Evolutionary conservation across 2,113 vertebrate genomes (phyloP).

Genomic region (Callorhinus ursinus): DNA sequence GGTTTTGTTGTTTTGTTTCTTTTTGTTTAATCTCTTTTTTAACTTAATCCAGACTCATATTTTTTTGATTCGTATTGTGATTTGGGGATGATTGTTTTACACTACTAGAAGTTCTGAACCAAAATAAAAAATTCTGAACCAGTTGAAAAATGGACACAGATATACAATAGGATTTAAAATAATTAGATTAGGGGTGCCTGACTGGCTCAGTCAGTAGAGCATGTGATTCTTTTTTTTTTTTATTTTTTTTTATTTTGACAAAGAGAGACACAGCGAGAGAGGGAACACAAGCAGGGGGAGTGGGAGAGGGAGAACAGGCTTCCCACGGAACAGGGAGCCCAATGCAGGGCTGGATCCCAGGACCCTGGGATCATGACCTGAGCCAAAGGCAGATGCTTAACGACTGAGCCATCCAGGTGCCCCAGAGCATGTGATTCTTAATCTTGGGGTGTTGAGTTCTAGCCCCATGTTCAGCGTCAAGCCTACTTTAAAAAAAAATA

Average conservation of each 20-base stretch:
- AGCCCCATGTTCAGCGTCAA: neutral
- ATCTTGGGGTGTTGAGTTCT: neutral
- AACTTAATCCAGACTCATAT: neutral
- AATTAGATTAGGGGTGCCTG: neutral
- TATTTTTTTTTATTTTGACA: neutral
- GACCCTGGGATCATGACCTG: neutral
- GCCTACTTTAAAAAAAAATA: neutral
- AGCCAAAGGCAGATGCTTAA: neutral
- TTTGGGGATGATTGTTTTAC: neutral
- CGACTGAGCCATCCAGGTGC: neutral
- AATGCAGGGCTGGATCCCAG: neutral
- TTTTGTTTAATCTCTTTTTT: conserved; percentile 29
- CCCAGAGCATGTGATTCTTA: neutral
- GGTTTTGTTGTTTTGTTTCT: neutral
- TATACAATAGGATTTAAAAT: neutral
- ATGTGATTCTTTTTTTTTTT: neutral
- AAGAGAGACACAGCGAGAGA: neutral
- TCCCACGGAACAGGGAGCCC: neutral
- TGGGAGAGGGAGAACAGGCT: neutral
- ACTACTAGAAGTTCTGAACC: neutral
- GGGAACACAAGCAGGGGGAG: neutral
- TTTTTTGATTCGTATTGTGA: conserved; percentile 19
- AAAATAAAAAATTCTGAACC: neutral
- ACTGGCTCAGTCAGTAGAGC: neutral
- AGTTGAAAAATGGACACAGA: neutral